Conservation (phyloP, 2,888 invertebrate genomes). For the Cordilura impudica region DNA sequence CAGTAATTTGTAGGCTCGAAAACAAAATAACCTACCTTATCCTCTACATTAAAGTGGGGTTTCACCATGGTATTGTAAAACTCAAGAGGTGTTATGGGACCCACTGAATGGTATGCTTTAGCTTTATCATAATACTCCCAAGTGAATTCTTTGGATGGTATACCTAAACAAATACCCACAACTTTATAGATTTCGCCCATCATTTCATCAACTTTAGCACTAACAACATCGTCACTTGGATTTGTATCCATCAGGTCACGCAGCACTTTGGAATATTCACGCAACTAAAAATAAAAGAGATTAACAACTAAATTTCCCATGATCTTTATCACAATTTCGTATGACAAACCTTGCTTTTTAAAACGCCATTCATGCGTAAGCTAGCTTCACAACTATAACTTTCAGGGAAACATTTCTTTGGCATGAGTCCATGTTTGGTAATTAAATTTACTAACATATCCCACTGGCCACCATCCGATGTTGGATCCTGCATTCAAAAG, state of each 20-base stretch:
- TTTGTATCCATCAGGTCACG: constrained; percentile 82
- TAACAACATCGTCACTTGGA: constrained; percentile 82
- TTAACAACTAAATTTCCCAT: not conserved
- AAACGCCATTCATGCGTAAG: constrained; percentile 85
- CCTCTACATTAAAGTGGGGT: constrained; percentile 87
- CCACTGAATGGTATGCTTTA: constrained; percentile 86
- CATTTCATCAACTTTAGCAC: constrained; percentile 83
- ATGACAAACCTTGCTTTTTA: constrained; percentile 86
- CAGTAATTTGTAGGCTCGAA: not conserved
- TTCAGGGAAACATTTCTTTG: constrained; percentile 92
- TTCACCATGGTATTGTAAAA: constrained; percentile 90
- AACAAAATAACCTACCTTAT: constrained; percentile 86
- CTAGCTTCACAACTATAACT: constrained; percentile 87
- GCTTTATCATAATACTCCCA: constrained; percentile 92
- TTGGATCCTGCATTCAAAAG: constrained; percentile 83
- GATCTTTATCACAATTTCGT: not conserved
- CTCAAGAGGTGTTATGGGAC: constrained; percentile 86
- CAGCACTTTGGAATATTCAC: constrained; percentile 88
- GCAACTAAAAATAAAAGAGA: constrained; percentile 79
- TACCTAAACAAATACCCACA: constrained; percentile 89
- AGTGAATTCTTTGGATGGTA: constrained; percentile 87
- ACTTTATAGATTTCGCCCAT: constrained; percentile 88
- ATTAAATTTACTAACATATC: constrained; percentile 93
- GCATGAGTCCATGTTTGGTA: constrained; percentile 91
- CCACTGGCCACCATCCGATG: constrained; percentile 94